A percentile compares a stretch with the other conserved stretches of the same genome.
Conservation (phyloP, 2,888 invertebrate genomes). For the Andricus curvator region DNA sequence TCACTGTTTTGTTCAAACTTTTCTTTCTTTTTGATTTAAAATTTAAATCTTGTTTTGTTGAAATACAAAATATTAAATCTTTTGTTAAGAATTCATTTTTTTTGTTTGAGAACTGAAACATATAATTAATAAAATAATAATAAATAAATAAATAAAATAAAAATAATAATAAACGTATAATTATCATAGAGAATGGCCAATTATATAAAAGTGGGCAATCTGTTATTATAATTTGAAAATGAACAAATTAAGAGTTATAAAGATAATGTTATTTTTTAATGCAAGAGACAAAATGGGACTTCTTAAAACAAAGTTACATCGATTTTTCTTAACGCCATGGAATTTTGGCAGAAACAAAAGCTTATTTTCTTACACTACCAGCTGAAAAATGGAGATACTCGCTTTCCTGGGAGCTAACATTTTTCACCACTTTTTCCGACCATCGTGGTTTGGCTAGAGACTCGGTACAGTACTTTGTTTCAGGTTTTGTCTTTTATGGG, state of each 20-base stretch:
- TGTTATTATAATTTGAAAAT: not conserved
- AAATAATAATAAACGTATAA: no score
- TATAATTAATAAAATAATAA: no score
- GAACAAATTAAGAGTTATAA: not conserved
- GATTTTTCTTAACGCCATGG: conserved; percentile 1
- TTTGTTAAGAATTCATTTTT: no score
- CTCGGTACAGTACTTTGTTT: conserved; percentile 22
- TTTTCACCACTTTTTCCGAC: conserved; percentile 28
- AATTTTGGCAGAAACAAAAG: conserved; percentile 24
- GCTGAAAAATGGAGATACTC: conserved; percentile 33
- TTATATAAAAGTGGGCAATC: not conserved
- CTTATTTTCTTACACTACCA: conserved; percentile 11
- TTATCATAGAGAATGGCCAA: no score
- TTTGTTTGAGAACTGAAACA: no score
- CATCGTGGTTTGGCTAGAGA: conserved; percentile 22
- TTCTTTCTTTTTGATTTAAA: no score
- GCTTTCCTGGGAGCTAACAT: conserved; percentile 23
- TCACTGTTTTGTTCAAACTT: no score
- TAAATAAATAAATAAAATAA: no score
- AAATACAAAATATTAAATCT: no score
- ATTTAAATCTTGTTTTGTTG: no score
- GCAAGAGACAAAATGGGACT: not conserved
- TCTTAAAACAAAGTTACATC: conserved; percentile 1
- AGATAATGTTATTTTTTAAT: not conserved
- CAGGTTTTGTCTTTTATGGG: conserved; percentile 12